phyloP scores from a whole-genome alignment of 2,888 invertebrate genomes.

The Synanthedon myopaeformis region DNA sequence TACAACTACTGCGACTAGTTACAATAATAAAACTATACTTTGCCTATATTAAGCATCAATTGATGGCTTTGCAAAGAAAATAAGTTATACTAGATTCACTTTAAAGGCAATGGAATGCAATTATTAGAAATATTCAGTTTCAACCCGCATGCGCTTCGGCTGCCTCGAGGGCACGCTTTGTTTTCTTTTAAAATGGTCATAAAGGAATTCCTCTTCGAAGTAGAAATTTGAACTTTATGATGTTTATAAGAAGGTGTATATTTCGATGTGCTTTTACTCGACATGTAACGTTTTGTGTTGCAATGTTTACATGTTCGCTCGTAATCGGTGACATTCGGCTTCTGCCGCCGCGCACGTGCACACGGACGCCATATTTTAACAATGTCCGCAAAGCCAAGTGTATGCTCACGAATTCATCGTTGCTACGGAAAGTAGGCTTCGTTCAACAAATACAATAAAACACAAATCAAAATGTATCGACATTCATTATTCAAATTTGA shows the following conservation, averaged over 20 bases:
- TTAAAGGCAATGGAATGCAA: slow-evolving; percentile 23
- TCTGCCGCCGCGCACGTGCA: slow-evolving; percentile 57
- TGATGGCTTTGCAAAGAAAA: slow-evolving; percentile 9
- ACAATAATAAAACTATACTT: background rate
- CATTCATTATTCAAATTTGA: too few species aligned
- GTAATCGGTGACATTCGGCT: slow-evolving; percentile 53
- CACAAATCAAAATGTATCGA: background rate
- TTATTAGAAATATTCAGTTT: slow-evolving; percentile 17
- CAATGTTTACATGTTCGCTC: slow-evolving; percentile 24
- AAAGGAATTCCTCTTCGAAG: slow-evolving; percentile 2
- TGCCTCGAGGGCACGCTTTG: slow-evolving; percentile 49
- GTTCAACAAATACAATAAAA: background rate
- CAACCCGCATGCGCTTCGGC: slow-evolving; percentile 56
- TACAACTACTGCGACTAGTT: slow-evolving; percentile 4
- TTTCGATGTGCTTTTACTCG: background rate
- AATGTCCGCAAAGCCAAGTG: slow-evolving; percentile 16
- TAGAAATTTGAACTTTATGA: background rate
- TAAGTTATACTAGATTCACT: background rate
- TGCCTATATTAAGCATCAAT: slow-evolving; percentile 16
- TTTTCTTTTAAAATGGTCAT: slow-evolving; percentile 11
- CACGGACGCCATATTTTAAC: slow-evolving; percentile 19
- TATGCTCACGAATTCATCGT: background rate
- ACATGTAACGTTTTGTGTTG: slow-evolving; percentile 14
- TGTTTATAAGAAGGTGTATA: background rate
- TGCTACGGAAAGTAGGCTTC: background rate